Evolutionary conservation across 1,140 invertebrate genomes (phyloP).

Genomic region (Panagrolaimus sp.): DNA sequence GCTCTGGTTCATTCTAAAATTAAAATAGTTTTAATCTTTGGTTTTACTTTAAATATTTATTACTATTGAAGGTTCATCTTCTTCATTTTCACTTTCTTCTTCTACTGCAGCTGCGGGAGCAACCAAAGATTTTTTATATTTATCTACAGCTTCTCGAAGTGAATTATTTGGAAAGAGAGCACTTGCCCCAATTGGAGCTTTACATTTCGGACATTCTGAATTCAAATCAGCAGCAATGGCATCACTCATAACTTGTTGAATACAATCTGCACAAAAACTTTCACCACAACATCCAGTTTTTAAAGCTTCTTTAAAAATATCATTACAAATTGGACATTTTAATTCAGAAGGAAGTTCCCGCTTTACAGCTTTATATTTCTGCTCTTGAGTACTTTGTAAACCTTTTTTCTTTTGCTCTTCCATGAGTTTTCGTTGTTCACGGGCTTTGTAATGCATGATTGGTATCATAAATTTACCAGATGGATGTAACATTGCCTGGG

Average conservation of each 20-base stretch:
- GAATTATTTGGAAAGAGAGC: neutral
- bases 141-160: conserved; percentile 3
- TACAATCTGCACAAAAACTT: conserved; percentile 96
- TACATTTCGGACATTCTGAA: neutral
- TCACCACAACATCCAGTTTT: conserved; percentile 94
- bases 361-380: conserved; percentile 17
- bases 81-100: neutral
- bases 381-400: neutral
- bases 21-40: too few relatives aligned
- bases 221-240: conserved; percentile 56
- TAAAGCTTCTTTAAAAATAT: conserved; percentile 87
- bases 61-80: neutral
- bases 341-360: conserved; percentile 80
- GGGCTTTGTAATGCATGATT: conserved; percentile 78
- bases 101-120: neutral
- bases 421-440: conserved; percentile 30
- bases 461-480: conserved; percentile 84
- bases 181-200: neutral
- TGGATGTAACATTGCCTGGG: conserved; percentile 83
- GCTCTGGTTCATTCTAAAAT: too few relatives aligned
- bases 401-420: neutral
- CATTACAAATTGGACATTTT: conserved; percentile 81
- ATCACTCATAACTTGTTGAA: conserved; percentile 63
- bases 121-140: neutral
- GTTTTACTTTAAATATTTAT: too few relatives aligned